phyloP scores from a whole-genome alignment of 2,797 vertebrate genomes.

The Notolabrus celidotus region DNA sequence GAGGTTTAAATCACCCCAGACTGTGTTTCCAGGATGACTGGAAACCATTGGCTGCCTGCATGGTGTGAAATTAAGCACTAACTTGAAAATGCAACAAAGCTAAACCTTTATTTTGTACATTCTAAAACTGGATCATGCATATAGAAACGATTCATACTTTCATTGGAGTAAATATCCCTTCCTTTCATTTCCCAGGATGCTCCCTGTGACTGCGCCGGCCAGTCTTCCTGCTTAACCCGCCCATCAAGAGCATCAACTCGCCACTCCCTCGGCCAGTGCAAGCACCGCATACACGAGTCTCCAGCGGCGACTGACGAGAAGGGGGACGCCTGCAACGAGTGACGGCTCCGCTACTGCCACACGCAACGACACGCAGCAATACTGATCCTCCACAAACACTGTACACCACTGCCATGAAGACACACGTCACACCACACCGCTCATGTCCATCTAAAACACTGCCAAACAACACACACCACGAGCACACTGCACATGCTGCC shows the following conservation, averaged over 20 bases:
- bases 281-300: slow-evolving; percentile 88
- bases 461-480: slow-evolving; percentile 63
- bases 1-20: no score
- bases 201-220: slow-evolving; percentile 93
- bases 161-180: not conserved
- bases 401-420: slow-evolving; percentile 59
- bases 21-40: no score
- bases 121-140: no score
- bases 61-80: no score
- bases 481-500: slow-evolving; percentile 64
- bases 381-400: slow-evolving; percentile 26
- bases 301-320: slow-evolving; percentile 86
- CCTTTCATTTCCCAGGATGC: slow-evolving; percentile 86
- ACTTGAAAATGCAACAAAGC: no score
- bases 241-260: slow-evolving; percentile 88
- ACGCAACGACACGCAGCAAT: slow-evolving; percentile 36
- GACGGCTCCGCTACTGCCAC: slow-evolving; percentile 71
- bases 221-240: slow-evolving; percentile 90
- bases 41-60: no score
- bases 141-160: not conserved
- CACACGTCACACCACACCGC: slow-evolving; percentile 8
- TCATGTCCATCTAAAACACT: no score
- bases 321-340: slow-evolving; percentile 78
- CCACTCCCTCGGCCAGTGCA: slow-evolving; percentile 91
- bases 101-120: no score